These are phyloP conservation scores for Saturnia japonica DNA, from an alignment of 2,888 invertebrate species.

Conservation along the genomic window DNA sequence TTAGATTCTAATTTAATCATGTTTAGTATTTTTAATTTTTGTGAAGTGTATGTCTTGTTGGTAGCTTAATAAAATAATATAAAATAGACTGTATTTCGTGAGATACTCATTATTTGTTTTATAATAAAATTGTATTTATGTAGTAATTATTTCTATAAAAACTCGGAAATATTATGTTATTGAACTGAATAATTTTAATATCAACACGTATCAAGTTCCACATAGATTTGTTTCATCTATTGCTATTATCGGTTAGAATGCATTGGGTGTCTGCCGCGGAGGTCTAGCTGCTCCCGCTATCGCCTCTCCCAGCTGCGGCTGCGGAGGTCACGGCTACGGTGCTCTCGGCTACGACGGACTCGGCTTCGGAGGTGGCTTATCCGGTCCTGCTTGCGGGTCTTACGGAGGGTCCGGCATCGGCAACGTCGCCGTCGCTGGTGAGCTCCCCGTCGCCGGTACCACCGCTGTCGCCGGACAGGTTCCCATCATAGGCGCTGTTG, in stretches of 20 bases:
- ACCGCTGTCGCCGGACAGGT: conserved; percentile 35
- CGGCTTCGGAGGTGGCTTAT: conserved; percentile 21
- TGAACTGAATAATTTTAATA: too few relatives aligned
- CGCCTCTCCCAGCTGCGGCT: neutral
- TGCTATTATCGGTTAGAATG: neutral
- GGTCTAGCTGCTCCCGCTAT: too few relatives aligned
- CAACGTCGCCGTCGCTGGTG: conserved; percentile 32
- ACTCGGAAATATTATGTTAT: too few relatives aligned
- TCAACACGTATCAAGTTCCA: too few relatives aligned
- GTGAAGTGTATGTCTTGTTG: too few relatives aligned
- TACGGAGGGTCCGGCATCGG: conserved; percentile 20
- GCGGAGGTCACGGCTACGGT: conserved; percentile 19
- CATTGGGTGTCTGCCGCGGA: conserved; percentile 31
- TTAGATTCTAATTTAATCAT: too few relatives aligned
- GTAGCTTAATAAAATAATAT: too few relatives aligned
- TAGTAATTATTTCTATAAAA: too few relatives aligned
- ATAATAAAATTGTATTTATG: too few relatives aligned
- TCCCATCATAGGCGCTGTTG: conserved; percentile 28
- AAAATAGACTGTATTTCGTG: neutral
- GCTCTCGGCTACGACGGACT: conserved; percentile 20
- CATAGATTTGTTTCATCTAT: too few relatives aligned
- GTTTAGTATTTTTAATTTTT: too few relatives aligned
- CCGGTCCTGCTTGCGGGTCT: conserved; percentile 20
- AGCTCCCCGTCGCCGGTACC: conserved; percentile 30
- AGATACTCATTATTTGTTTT: neutral